Percentiles rank a stretch among this genome's conserved stretches.
phyloP scores from a whole-genome alignment of 2,797 vertebrate species.

The Synanceia verrucosa region DNA sequence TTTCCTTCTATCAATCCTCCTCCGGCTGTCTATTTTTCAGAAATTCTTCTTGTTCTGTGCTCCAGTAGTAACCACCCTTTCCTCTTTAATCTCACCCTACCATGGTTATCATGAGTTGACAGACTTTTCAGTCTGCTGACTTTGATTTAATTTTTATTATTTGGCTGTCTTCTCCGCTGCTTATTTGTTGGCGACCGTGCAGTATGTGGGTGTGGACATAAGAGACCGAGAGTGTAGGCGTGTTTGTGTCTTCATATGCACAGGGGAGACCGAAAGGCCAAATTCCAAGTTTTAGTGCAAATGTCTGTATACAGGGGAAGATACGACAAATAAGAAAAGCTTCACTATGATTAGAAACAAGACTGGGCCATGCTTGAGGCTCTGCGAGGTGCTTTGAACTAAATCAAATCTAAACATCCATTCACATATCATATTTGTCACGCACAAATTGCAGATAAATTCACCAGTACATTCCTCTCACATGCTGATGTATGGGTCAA shows the following conservation, averaged over 20 bases:
- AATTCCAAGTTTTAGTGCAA: constrained; percentile 29
- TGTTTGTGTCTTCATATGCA: constrained; percentile 22
- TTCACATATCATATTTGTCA: neutral
- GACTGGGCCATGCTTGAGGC: no score
- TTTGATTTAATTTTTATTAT: constrained; percentile 35
- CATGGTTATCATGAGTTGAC: constrained; percentile 20
- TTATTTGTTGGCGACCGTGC: constrained; percentile 26
- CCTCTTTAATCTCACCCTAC: constrained; percentile 11
- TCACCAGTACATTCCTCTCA: neutral
- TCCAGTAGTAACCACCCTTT: neutral
- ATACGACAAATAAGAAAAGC: neutral
- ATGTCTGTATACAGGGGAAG: constrained; percentile 6
- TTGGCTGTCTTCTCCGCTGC: constrained; percentile 23
- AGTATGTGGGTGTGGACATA: constrained; percentile 27
- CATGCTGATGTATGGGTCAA: rapidly evolving
- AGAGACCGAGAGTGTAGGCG: constrained; percentile 26
- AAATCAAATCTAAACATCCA: neutral
- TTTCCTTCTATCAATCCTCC: neutral
- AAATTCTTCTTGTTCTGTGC: neutral
- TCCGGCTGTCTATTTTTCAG: neutral
- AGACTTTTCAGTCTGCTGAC: constrained; percentile 20
- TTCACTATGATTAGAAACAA: neutral
- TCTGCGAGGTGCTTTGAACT: neutral
- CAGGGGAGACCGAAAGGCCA: constrained; percentile 2
- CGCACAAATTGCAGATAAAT: neutral